phyloP scores from a whole-genome alignment of 2,797 vertebrate species.

The Phrynocephalus guinanensis region DNA sequence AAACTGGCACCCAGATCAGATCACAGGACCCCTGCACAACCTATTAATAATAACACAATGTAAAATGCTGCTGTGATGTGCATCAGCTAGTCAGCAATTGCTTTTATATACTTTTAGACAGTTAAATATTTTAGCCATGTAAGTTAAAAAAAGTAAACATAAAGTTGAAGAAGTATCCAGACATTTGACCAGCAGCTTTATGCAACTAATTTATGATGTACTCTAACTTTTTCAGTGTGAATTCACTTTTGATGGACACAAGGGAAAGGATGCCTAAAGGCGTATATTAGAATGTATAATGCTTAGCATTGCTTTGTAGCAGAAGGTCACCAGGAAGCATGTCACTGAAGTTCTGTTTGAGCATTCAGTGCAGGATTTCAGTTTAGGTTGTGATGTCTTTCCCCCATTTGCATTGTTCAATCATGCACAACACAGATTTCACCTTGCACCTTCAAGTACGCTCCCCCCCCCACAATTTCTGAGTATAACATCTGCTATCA shows the following conservation, averaged over 20 bases:
- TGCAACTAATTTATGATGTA: conserved; percentile 16
- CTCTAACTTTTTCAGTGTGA: conserved; percentile 26
- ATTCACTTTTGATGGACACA: conserved; percentile 44
- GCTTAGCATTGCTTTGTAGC: conserved; percentile 47
- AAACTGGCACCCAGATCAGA: no score
- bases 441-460: conserved; percentile 44
- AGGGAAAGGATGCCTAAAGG: conserved; percentile 52
- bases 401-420: conserved; percentile 39
- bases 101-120: not conserved
- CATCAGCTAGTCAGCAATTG: not conserved
- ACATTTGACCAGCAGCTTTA: not conserved
- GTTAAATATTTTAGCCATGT: conserved; percentile 3
- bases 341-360: conserved; percentile 57
- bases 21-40: no score
- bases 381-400: conserved; percentile 21
- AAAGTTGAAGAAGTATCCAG: conserved; percentile 11
- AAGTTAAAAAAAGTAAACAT: conserved; percentile 15
- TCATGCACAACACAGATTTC: conserved; percentile 43
- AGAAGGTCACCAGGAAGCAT: conserved; percentile 61
- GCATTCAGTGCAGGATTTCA: conserved; percentile 60
- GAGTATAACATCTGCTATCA: conserved; percentile 42
- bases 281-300: conserved; percentile 51
- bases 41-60: not conserved
- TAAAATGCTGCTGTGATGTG: not conserved
- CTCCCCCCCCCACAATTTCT: conserved; percentile 37